These are phyloP conservation scores for Lophius americanus DNA, from an alignment of 2,797 vertebrate species.

Conservation along the genomic window DNA sequence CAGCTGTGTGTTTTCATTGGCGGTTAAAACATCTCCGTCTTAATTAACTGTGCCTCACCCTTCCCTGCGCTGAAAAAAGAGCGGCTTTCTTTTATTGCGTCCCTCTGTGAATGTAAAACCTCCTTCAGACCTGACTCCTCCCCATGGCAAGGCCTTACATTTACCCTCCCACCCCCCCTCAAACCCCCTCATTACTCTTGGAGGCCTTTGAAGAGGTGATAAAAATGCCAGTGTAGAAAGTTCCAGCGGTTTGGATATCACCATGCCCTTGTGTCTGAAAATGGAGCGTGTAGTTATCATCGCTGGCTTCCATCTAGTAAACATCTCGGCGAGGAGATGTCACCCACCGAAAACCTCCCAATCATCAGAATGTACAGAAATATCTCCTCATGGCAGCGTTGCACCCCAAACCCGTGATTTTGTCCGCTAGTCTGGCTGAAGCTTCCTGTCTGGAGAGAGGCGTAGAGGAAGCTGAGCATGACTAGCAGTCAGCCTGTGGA, in stretches of 20 bases:
- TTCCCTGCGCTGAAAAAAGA: slow-evolving; percentile 54
- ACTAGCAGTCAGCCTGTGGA: slow-evolving; percentile 1
- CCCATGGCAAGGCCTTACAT: slow-evolving; percentile 59
- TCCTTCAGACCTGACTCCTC: slow-evolving; percentile 58
- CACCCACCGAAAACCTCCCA: slow-evolving; percentile 3
- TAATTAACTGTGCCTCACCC: slow-evolving; percentile 72
- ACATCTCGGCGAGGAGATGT: slow-evolving; percentile 8
- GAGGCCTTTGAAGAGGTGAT: slow-evolving; percentile 67
- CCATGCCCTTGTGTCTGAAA: slow-evolving; percentile 52
- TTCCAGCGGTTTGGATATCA: slow-evolving; percentile 60
- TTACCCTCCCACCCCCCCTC: slow-evolving; percentile 46
- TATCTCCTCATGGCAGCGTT: slow-evolving; percentile 1
- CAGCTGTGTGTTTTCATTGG: slow-evolving; percentile 58
- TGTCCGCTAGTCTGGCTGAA: slow-evolving; percentile 14
- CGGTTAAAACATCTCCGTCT: slow-evolving; percentile 64
- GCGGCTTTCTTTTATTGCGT: slow-evolving; percentile 64
- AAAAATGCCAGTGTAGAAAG: slow-evolving; percentile 64
- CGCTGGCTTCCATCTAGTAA: slow-evolving; percentile 9
- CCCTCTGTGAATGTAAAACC: slow-evolving; percentile 60
- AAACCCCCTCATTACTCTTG: slow-evolving; percentile 57
- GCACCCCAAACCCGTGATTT: slow-evolving; percentile 12
- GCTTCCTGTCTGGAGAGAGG: slow-evolving; percentile 41
- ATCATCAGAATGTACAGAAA: slow-evolving; percentile 14
- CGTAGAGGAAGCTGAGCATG: slow-evolving; percentile 12
- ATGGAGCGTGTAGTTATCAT: slow-evolving; percentile 36